Evolutionary conservation across 2,888 invertebrate species (phyloP), one percentile per base, ranked within the genome.

Genomic region (Bibio marci): DNA sequence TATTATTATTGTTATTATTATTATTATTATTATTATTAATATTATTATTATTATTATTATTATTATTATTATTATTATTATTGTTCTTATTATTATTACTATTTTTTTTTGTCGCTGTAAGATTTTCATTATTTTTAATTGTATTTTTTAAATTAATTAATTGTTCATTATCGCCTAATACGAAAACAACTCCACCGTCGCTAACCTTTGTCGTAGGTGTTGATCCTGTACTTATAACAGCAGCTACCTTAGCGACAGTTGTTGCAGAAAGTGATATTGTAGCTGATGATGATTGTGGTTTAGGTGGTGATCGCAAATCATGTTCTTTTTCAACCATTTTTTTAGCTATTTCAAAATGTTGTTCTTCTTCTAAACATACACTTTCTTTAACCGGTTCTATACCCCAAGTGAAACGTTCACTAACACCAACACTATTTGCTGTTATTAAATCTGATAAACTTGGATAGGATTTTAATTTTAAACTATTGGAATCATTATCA

Each of bases 121-220:
- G 49, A 50, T 58, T 56, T 45, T 71, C 58, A 35, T 46, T 55
- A 6, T 26, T 17, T 17, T 25, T 15, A 4, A 26, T 26, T 12
- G 35, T 17, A 17, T 56, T 63, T 49, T 76, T 77, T 34, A 79
- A 53, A 32, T 75, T 75, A 4, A 77, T 67, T 30, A 79, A 54
- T 48, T 72, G 69, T 45, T 80, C 80, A 50, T 77, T 69, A 41
- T 80, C 80, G 15, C 80, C 80, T 35, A 80, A 55, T 4, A 79
- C 75, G 55, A 80, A 80, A 8, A 80, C 63, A 0, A 80, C 80
- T 25, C 57, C 49, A 44, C 14, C 10, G 4, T 4, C 4, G 5
- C 5, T 6, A 4, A 8, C 4, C 22, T 4, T 6, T 22, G 22
- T 6, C 8, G 22, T 4, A 6, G 22, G 22, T 22, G 22, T 6